Evolutionary conservation across 2,888 invertebrate genomes (phyloP).

Genomic region (Synanthedon tipuliformis): DNA sequence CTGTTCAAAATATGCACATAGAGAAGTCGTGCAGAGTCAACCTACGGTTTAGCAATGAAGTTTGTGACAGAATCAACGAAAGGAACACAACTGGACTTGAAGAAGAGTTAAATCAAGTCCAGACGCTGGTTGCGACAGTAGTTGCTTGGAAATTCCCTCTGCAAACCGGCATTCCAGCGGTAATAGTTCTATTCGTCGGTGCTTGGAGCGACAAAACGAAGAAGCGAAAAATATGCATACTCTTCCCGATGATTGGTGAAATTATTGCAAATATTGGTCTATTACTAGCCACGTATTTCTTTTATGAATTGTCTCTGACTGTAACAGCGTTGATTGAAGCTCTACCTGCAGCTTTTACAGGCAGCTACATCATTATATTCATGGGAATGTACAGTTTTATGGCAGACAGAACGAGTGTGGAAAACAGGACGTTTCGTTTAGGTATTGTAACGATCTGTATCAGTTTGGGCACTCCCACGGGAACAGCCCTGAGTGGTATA

Average conservation of each 20-base stretch:
- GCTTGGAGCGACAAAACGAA: conserved; percentile 74
- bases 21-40: conserved; percentile 72
- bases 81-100: conserved; percentile 56
- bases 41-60: conserved; percentile 54
- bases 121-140: conserved; percentile 62
- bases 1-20: conserved; percentile 68
- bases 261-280: conserved; percentile 64
- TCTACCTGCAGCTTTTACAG: conserved; percentile 70
- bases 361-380: conserved; percentile 71
- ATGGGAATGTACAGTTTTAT: conserved; percentile 74
- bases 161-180: conserved; percentile 69
- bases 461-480: conserved; percentile 61
- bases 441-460: conserved; percentile 71
- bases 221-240: conserved; percentile 69
- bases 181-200: conserved; percentile 70
- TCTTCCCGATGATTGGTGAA: conserved; percentile 69
- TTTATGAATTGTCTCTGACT: conserved; percentile 61
- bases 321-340: conserved; percentile 67
- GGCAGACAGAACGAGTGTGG: conserved; percentile 68
- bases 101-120: conserved; percentile 47
- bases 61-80: conserved; percentile 62
- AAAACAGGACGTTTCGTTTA: conserved; percentile 73
- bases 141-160: conserved; percentile 71
- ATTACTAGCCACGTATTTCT: conserved; percentile 68
- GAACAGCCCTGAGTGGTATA: conserved; percentile 65